Conservation (phyloP, 2,797 vertebrate species). For the Carapus acus region DNA sequence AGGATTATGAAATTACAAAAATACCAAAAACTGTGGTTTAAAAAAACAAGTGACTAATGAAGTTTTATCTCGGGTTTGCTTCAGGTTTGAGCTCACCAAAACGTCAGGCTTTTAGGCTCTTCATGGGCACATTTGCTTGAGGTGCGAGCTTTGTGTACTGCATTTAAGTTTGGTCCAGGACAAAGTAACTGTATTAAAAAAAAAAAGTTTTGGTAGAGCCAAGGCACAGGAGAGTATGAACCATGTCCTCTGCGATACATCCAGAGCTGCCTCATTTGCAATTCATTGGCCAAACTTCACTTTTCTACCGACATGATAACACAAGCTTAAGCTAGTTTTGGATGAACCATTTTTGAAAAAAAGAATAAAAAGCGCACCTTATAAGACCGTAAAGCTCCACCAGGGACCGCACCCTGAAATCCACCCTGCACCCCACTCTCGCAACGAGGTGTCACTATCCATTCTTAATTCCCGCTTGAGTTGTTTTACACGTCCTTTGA, state of each 20-base stretch:
- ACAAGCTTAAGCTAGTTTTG: neutral
- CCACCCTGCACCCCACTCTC: neutral
- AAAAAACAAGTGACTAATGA: no score
- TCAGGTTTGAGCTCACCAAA: no score
- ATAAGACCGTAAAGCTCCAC: neutral
- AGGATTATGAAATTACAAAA: no score
- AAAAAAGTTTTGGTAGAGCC: neutral
- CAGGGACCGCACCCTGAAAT: neutral
- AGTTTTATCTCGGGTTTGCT: no score
- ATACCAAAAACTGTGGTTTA: no score
- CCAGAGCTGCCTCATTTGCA: no score
- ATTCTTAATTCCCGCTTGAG: neutral
- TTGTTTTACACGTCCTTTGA: constrained; percentile 9
- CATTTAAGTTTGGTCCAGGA: no score
- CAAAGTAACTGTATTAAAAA: no score
- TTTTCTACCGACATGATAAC: neutral
- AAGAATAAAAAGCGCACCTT: neutral
- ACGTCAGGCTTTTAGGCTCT: no score
- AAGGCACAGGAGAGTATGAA: neutral
- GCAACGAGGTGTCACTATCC: neutral
- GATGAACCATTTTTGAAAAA: neutral
- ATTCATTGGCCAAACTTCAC: neutral
- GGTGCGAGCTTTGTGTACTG: no score
- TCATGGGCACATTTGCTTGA: no score
- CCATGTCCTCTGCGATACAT: neutral